phyloP scores from a whole-genome alignment of 2,113 vertebrate genomes.

The Blennius ocellaris region DNA sequence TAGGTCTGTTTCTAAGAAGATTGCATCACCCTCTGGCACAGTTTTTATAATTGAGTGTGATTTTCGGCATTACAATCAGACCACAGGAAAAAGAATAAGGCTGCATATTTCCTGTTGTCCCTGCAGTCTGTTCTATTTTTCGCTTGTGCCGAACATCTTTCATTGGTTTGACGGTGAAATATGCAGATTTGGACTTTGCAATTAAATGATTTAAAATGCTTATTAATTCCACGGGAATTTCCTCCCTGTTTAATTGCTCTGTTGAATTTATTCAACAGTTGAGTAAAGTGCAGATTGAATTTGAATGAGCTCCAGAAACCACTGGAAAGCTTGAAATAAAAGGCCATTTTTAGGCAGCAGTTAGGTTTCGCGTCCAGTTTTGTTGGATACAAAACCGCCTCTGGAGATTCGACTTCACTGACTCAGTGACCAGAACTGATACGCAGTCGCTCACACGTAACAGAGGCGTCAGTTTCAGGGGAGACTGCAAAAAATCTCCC shows the following conservation, averaged over 20 bases:
- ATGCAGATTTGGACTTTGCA: constrained; percentile 34
- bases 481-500: constrained; percentile 17
- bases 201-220: constrained; percentile 53
- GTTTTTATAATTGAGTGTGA: constrained; percentile 70
- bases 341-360: not conserved
- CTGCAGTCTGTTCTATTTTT: constrained; percentile 19
- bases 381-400: not conserved
- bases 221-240: constrained; percentile 50
- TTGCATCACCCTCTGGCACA: constrained; percentile 42
- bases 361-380: constrained; percentile 35
- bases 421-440: constrained; percentile 53
- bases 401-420: constrained; percentile 38
- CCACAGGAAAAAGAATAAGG: constrained; percentile 38
- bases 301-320: constrained; percentile 34
- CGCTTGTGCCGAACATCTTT: constrained; percentile 20
- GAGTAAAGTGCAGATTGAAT: constrained; percentile 30
- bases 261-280: constrained; percentile 52
- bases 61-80: constrained; percentile 49
- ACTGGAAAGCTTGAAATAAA: constrained; percentile 2
- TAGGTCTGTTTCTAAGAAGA: constrained; percentile 48
- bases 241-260: constrained; percentile 39
- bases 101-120: constrained; percentile 44
- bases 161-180: constrained; percentile 23
- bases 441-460: constrained; percentile 31
- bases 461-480: constrained; percentile 47